Evolutionary conservation across 2,888 invertebrate species (phyloP), one percentile per base, ranked within the genome.

Genomic region (Urechis unicinctus): DNA sequence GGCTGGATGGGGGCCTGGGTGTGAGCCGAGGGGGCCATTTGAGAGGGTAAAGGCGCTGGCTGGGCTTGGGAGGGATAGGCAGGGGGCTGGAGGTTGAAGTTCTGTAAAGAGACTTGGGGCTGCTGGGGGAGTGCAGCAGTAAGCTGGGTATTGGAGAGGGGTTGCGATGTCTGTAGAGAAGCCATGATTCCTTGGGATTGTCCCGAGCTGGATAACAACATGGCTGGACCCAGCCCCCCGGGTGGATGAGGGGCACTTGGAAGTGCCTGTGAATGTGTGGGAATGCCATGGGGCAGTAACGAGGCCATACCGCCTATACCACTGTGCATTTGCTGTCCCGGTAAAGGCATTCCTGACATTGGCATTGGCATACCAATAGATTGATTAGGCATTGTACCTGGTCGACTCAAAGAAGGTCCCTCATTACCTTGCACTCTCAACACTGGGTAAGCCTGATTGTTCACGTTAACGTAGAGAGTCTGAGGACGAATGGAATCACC

Each of bases 381-480:
- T 13, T 36, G 9, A 17, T 36, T 36, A 9, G 9, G 36, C 6
- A 2, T 28, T 21, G 17, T 5, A 1, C 22, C 30, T 24, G 22
- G 41, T 9, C 36, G 36, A 21, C 17, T 21, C 21, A 4, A 17
- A n/a, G 6, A 5, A 41, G n/a, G 22, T 22, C 29, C 21, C n/a
- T n/a, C 9, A 26, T 25, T 24, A 30, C 26, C 36, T n/a, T 48
- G 28, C 29, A n/a, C 50, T 2, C 22, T 6, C 1, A 29, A 17
- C 21, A 54, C 21, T 25, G 56, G 53, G 6, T 42, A 31, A 9
- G 49, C 42, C 46, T 52, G 56, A 41, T 59, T 53, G 44, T 59
- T 57, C 31, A 59, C 44, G 44, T 59, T 59, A 24, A 59, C 54
- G 30, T 50, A 59, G 6, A 59, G 42, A 9, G 53, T 48, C 51